Evolutionary conservation across 1,140 invertebrate genomes (phyloP).

Genomic region (Panagrolaimus sp.): DNA sequence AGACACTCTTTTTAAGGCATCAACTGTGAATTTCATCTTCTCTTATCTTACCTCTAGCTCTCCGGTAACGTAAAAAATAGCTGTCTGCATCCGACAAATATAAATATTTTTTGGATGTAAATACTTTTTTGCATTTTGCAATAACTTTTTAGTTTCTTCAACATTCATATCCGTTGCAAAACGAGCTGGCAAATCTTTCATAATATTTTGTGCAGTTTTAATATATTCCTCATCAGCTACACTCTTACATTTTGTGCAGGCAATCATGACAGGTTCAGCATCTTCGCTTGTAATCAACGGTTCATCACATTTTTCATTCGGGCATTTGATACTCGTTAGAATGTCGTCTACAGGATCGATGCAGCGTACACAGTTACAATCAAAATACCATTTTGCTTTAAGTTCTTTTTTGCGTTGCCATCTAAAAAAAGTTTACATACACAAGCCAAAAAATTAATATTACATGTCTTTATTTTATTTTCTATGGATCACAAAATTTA

Average conservation of each 20-base stretch:
- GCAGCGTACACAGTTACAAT: constrained; percentile 53
- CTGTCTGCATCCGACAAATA: constrained; percentile 23
- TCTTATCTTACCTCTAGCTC: constrained; percentile 12
- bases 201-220: constrained; percentile 17
- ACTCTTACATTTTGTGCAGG: constrained; percentile 25
- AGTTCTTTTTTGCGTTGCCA: constrained; percentile 42
- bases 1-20: too few species aligned
- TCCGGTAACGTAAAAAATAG: constrained; percentile 25
- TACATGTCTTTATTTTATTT: too few species aligned
- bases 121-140: constrained; percentile 22
- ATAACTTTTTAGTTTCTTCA: not conserved
- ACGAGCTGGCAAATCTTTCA: not conserved
- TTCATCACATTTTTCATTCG: constrained; percentile 40
- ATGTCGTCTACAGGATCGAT: constrained; percentile 44
- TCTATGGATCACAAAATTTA: too few species aligned
- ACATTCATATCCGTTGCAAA: not conserved
- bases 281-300: constrained; percentile 32
- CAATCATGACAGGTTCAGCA: constrained; percentile 17
- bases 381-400: constrained; percentile 52
- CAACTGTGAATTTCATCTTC: too few species aligned
- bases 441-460: too few species aligned
- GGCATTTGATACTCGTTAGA: constrained; percentile 49
- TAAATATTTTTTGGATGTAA: constrained; percentile 20
- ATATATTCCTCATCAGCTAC: constrained; percentile 18
- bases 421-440: too few species aligned